phyloP scores from a whole-genome alignment of 2,888 invertebrate species.

The Diarsia brunnea region DNA sequence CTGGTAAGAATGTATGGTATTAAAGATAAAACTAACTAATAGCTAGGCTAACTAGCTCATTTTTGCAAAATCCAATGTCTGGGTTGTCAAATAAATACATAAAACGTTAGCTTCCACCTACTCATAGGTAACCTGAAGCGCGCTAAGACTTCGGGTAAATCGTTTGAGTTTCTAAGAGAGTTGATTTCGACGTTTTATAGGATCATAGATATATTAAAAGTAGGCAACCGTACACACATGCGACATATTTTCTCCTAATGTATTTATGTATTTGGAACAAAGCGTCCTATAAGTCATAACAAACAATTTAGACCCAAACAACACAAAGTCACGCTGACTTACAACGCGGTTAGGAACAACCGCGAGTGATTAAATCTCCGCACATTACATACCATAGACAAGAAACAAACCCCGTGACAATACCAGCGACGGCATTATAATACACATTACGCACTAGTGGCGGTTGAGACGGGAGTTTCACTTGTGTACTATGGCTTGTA shows the following conservation, averaged over 20 bases:
- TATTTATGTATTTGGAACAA: neutral
- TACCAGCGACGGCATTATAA: constrained; percentile 10
- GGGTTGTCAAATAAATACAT: neutral
- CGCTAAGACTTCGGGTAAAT: neutral
- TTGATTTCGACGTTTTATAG: neutral
- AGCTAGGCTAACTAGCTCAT: no score
- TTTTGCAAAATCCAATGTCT: neutral
- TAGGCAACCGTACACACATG: no score
- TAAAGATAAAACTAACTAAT: no score
- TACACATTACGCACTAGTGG: constrained; percentile 8
- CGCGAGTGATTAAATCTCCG: constrained; percentile 7
- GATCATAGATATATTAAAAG: no score
- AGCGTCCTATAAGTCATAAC: constrained; percentile 6
- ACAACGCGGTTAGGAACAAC: neutral
- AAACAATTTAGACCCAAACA: neutral
- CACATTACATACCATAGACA: constrained; percentile 1
- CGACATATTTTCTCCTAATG: neutral
- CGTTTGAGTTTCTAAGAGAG: neutral
- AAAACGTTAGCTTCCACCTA: neutral
- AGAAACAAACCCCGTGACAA: constrained; percentile 30
- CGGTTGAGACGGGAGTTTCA: neutral
- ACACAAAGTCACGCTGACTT: constrained; percentile 13
- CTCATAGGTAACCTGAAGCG: neutral
- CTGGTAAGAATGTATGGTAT: neutral
- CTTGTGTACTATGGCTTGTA: constrained; percentile 4